phyloP scores from a whole-genome alignment of 2,113 vertebrate genomes.

The Ciconia maguari region DNA sequence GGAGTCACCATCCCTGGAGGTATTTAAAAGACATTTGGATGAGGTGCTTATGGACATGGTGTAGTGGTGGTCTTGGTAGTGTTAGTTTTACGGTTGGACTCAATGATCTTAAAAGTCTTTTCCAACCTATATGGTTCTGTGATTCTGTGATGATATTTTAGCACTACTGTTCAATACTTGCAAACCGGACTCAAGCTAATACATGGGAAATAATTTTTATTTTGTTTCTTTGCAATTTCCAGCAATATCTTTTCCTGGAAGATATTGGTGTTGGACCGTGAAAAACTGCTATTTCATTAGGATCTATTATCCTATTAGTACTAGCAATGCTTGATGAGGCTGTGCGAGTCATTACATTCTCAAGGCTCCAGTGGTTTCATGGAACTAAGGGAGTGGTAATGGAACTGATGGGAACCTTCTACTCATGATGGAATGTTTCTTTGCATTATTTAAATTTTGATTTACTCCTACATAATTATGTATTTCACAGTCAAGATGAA shows the following conservation, averaged over 20 bases:
- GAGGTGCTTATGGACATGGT: no score
- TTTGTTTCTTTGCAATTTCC: neutral
- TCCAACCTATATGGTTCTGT: no score
- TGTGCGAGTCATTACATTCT: constrained; percentile 15
- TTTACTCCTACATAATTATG: constrained; percentile 11
- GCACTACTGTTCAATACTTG: neutral
- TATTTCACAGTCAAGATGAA: constrained; percentile 26
- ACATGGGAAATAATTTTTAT: neutral
- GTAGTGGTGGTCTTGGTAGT: no score
- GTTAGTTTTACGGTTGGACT: no score
- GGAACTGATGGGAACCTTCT: neutral
- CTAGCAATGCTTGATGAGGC: neutral
- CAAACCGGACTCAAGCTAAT: neutral
- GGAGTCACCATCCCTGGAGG: no score
- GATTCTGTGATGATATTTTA: neutral
- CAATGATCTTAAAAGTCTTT: no score
- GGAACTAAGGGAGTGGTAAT: neutral
- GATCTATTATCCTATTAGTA: neutral
- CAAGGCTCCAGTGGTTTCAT: neutral
- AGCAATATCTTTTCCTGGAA: neutral
- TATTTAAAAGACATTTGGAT: no score
- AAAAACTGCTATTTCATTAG: neutral
- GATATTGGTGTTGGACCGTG: neutral
- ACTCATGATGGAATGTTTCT: neutral
- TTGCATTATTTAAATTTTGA: constrained; percentile 53